Evolutionary conservation across 2,113 vertebrate species (phyloP).

Genomic region (Felis chaus): DNA sequence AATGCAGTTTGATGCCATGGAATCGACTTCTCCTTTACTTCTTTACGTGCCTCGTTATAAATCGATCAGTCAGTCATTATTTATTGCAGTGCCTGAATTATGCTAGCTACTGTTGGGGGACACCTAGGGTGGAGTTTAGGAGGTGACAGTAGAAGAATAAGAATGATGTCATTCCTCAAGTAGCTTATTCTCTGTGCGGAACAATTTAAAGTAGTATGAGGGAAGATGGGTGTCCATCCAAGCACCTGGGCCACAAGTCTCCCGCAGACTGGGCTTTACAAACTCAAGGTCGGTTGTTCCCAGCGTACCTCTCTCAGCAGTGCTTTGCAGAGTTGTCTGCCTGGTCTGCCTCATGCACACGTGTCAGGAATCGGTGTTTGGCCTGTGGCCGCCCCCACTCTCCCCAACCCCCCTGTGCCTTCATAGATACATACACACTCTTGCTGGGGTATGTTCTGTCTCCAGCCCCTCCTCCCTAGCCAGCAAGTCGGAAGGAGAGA

Average conservation of each 20-base stretch:
- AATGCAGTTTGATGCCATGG: not conserved
- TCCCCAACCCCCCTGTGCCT: fast-evolving
- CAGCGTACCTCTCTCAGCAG: not conserved
- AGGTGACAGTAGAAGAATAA: not conserved
- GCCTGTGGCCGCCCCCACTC: not conserved
- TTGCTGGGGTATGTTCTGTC: not conserved
- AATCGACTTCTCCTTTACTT: not conserved
- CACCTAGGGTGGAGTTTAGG: not conserved
- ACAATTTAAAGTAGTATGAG: not conserved
- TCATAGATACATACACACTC: not conserved
- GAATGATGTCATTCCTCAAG: not conserved
- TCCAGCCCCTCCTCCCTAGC: not conserved
- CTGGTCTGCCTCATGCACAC: not conserved
- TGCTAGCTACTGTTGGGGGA: not conserved
- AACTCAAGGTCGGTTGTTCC: not conserved
- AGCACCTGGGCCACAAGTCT: not conserved
- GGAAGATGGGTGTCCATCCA: not conserved
- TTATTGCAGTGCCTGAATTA: not conserved
- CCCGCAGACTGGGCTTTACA: not conserved
- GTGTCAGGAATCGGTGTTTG: not conserved
- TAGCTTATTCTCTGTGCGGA: not conserved
- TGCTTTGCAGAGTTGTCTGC: not conserved
- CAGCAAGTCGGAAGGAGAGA: not conserved
- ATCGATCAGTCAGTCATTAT: not conserved
- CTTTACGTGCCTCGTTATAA: not conserved